Evolutionary conservation across 2,113 vertebrate genomes (phyloP), one percentile per base, ranked within the genome.

Genomic region (Pygoscelis antarcticus): DNA sequence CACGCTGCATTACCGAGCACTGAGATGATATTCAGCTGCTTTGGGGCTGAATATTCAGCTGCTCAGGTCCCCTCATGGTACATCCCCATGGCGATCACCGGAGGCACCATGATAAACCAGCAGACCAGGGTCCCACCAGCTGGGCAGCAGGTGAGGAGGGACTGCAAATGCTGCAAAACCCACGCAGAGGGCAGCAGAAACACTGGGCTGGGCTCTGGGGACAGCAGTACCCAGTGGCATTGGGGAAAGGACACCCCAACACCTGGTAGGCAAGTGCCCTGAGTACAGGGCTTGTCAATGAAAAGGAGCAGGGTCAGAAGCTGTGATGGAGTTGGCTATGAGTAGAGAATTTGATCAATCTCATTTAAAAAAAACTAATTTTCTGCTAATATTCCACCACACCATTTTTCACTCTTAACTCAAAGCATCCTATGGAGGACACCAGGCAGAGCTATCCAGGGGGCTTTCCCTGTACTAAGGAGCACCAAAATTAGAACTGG

Each of bases 241-340:
- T 4, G 1, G 13, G 32, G 44, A 51, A 66, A 86, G 44, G 21
- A 36, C 47, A 69, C 7, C 3, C 20, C 38, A 72, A 0, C 15
- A 17, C 12, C 7, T 40, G 42, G 9, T 5, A 20, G 21, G 22
- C 0, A 54, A 42, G 16, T n/a, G 32, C 9, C n/a, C 5, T 0
- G 0, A 34, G 38, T 4, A 57, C 46, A 70, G 32, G 19, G 16
- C 46, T 38, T 25, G 36, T 58, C 25, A 34, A 69, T 7, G 14
- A 87, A 7, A 3, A 6, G 34, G 20, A 65, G 14, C n/a, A 0
- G 0, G 40, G 13, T 36, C 49, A 71, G 75, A 52, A 29, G 22
- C 27, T 47, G 8, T 27, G 36, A 75, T 38, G 6, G 65, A 71
- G 42, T n/a, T 52, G n/a, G 22, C 44, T 72, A 30, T 11, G 26